Evolutionary conservation across 2,113 vertebrate species (phyloP).

Genomic region (Chaetura pelagica): DNA sequence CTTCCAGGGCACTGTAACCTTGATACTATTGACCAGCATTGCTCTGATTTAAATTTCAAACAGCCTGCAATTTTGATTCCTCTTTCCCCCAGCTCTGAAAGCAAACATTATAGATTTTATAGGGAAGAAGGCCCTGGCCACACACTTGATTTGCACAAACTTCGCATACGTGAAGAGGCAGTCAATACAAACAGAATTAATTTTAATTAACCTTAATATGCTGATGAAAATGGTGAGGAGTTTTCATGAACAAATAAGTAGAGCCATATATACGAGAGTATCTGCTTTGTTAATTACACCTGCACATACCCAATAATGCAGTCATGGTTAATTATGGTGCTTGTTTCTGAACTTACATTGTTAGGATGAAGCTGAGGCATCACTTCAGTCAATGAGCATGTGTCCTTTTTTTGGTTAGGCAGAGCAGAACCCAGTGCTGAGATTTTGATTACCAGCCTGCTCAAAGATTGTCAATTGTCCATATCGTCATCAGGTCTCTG

Average conservation of each 20-base stretch:
- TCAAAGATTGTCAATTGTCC: not conserved
- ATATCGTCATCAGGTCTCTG: not conserved
- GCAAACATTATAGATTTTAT: constrained; percentile 83
- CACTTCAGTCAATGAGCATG: not conserved
- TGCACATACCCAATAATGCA: constrained; percentile 21
- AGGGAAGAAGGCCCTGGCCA: constrained; percentile 67
- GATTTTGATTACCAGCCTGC: not conserved
- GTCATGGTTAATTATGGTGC: constrained; percentile 63
- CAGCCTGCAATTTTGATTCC: constrained; percentile 74
- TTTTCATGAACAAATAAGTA: constrained; percentile 68
- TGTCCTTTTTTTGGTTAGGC: not conserved
- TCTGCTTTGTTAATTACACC: constrained; percentile 66
- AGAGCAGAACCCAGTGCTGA: not conserved
- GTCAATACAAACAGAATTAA: constrained; percentile 83
- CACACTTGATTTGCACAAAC: constrained; percentile 75
- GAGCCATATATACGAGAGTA: constrained; percentile 51
- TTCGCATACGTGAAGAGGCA: constrained; percentile 79
- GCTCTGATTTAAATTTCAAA: constrained; percentile 84
- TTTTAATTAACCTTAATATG: constrained; percentile 85
- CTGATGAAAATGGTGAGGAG: constrained; percentile 72
- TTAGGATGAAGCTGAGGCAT: not conserved
- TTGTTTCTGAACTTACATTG: constrained; percentile 7
- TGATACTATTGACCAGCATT: constrained; percentile 75
- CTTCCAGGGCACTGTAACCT: constrained; percentile 55
- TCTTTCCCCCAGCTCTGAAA: constrained; percentile 69